Conservation (phyloP, 1,140 invertebrate genomes). For the Drosophila tsacasi region DNA sequence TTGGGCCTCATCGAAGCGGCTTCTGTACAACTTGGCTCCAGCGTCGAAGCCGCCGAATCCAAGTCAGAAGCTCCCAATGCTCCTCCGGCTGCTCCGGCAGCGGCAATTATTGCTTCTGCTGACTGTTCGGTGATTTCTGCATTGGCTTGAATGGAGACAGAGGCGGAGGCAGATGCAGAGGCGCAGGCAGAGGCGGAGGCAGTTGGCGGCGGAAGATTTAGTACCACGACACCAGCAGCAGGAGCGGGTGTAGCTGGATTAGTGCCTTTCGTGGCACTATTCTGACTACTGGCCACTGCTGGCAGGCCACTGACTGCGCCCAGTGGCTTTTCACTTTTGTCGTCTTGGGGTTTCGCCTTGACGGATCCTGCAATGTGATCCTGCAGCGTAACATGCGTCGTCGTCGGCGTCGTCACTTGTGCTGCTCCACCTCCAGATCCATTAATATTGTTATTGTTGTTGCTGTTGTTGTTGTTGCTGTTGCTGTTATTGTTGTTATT, state of each 20-base stretch:
- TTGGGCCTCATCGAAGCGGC: conserved; percentile 32
- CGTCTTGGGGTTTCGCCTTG: conserved; percentile 16
- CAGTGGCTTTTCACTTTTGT: conserved; percentile 14
- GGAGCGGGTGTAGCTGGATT: neutral
- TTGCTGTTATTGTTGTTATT: conserved; percentile 1
- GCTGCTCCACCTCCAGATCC: conserved; percentile 17
- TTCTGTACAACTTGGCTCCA: conserved; percentile 22
- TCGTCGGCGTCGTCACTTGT: conserved; percentile 24
- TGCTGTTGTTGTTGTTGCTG: conserved; percentile 17
- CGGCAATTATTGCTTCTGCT: conserved; percentile 5
- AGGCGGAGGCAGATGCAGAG: neutral
- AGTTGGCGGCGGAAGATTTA: conserved; percentile 38
- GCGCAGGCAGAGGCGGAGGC: neutral
- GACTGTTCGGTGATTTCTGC: conserved; percentile 21
- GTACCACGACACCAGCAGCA: conserved; percentile 8
- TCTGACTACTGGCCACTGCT: neutral
- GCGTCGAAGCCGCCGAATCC: conserved; percentile 4
- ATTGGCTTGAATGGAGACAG: conserved; percentile 17
- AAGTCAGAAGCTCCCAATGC: conserved; percentile 6
- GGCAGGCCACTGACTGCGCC: conserved; percentile 1
- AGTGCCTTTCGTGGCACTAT: conserved; percentile 9
- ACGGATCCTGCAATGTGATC: conserved; percentile 25
- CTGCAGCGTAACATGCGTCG: conserved; percentile 20
- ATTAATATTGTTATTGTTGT: conserved; percentile 31
- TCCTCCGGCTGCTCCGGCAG: neutral